phyloP scores from a whole-genome alignment of 2,888 invertebrate genomes.

The Pyrgus malvae region DNA sequence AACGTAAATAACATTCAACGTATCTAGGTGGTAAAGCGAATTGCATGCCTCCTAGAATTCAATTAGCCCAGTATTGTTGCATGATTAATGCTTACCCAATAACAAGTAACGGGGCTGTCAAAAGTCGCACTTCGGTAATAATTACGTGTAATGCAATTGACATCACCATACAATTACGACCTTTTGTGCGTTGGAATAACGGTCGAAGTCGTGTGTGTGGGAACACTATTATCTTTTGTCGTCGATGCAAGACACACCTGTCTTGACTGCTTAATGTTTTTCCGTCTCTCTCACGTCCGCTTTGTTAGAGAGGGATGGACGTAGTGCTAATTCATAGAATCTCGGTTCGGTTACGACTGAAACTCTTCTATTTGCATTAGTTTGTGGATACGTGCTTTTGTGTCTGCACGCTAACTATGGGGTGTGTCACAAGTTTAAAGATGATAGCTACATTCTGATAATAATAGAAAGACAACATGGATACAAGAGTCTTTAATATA shows the following conservation, averaged over 20 bases:
- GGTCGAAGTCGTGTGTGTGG: constrained; percentile 29
- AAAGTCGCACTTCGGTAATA: constrained; percentile 56
- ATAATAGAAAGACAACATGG: no score
- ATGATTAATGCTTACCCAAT: constrained; percentile 43
- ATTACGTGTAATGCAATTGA: constrained; percentile 28
- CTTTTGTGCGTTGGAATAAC: constrained; percentile 22
- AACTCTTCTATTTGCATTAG: constrained; percentile 35
- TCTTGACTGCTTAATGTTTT: constrained; percentile 26
- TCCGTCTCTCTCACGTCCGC: constrained; percentile 39
- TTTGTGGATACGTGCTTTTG: constrained; percentile 39
- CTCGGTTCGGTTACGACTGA: constrained; percentile 38
- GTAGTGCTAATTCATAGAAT: constrained; percentile 62
- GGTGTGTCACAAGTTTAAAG: neutral
- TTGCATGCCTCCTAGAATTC: constrained; percentile 12
- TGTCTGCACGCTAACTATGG: constrained; percentile 29
- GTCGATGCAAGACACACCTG: constrained; percentile 41
- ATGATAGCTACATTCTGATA: neutral
- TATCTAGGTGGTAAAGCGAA: neutral
- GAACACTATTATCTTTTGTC: constrained; percentile 35
- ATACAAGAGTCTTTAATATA: no score
- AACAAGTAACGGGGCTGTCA: constrained; percentile 53
- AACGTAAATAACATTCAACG: neutral
- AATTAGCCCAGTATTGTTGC: constrained; percentile 40
- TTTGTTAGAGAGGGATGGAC: constrained; percentile 41
- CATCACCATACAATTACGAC: constrained; percentile 5